Evolutionary conservation across 2,797 vertebrate species (phyloP), one percentile per base, ranked within the genome.

Genomic region (Hydrocynus forskahlii): DNA sequence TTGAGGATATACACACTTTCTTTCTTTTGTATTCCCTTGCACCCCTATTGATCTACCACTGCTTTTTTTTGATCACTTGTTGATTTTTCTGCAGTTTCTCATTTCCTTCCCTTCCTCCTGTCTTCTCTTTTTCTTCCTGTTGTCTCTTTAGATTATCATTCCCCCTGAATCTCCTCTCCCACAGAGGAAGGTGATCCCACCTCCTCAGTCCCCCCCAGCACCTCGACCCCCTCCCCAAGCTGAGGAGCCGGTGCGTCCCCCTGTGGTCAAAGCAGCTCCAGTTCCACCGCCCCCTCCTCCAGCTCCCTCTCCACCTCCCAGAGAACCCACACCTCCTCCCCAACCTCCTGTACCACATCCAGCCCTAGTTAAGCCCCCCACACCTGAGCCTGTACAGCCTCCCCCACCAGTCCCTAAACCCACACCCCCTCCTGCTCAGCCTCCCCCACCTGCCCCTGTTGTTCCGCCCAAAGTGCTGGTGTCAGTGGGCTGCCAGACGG

Each of bases 401-500:
- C 76, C 38, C 17, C 70, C 70, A 54, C 76, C 72, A 55, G 75
- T 50, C 40, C 77, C 77, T 87, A 84, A 82, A 14, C 80, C 82
- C 50, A 55, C 35, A 62, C 77, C 83, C 60, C 75, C 76, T 25
- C 83, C 75, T 8, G 43, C 43, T 4, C 70, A 67, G 16, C n/a
- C 72, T 50, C 50, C 80, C 2, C 72, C 82, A 19, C 77, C 75
- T 68, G 57, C 62, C 45, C 76, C 81, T 13, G 60, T 75, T 25
- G 19, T 74, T 50, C 52, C 74, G 17, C 54, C 89, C 77, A 94
- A 86, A 85, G 67, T 86, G n/a, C 67, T 92, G 85, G 90, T 93
- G 86, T 96, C 96, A 52, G 91, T 96, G 89, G 94, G 91, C 85
- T 95, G 95, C 88, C 96, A 97, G 90, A 96, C 96, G 0, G 94